phyloP scores from a whole-genome alignment of 2,888 invertebrate species.

The Stictocephala bisonia region DNA sequence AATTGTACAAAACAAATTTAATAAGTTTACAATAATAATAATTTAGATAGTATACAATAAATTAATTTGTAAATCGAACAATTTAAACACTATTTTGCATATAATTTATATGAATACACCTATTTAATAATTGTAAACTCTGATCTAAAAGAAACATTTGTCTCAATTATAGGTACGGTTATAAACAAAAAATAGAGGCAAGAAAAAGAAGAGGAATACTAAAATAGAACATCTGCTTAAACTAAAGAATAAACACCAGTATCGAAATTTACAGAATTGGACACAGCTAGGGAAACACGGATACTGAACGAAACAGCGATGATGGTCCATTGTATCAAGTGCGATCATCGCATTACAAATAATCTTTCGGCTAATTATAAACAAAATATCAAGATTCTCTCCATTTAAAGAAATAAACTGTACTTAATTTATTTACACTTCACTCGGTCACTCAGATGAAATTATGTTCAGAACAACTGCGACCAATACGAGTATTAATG shows the following conservation, averaged over 20 bases:
- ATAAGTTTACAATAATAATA: constrained; percentile 39
- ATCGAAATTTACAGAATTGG: constrained; percentile 13
- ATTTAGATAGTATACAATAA: constrained; percentile 42
- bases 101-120: constrained; percentile 37
- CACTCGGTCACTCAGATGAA: background rate
- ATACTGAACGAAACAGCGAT: constrained; percentile 30
- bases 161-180: constrained; percentile 15
- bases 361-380: constrained; percentile 14
- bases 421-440: constrained; percentile 3
- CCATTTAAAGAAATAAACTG: constrained; percentile 10
- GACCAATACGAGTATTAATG: constrained; percentile 2
- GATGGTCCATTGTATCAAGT: no score
- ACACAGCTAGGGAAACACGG: constrained; percentile 36
- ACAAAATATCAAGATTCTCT: constrained; percentile 17
- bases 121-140: constrained; percentile 36
- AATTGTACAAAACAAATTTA: constrained; percentile 40
- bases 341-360: background rate
- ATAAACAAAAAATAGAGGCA: constrained; percentile 29
- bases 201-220: constrained; percentile 37
- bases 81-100: constrained; percentile 39
- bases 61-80: constrained; percentile 36
- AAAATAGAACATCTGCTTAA: constrained; percentile 25
- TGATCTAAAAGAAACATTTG: constrained; percentile 32
- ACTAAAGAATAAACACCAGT: background rate
- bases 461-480: background rate